Conservation (phyloP, 2,888 invertebrate species). For the Apantesis nais region DNA sequence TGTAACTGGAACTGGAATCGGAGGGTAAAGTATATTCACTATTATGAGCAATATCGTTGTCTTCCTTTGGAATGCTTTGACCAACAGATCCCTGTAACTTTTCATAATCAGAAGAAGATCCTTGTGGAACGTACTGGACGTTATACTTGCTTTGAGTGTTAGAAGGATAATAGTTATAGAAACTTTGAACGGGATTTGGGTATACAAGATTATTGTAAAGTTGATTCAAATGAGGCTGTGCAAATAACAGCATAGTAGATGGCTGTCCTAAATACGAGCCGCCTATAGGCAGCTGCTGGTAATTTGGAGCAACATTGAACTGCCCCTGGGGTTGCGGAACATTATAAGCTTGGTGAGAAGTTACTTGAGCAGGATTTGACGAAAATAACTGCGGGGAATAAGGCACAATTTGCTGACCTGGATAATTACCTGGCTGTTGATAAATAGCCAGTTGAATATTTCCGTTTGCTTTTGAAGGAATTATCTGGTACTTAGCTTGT, state of each 20-base stretch:
- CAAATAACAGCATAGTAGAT: conserved; percentile 70
- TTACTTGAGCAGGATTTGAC: conserved; percentile 54
- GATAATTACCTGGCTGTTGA: conserved; percentile 64
- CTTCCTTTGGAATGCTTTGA: conserved; percentile 70
- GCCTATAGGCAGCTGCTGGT: conserved; percentile 61
- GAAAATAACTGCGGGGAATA: conserved; percentile 66
- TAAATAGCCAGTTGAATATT: conserved; percentile 72
- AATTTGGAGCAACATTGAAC: conserved; percentile 62
- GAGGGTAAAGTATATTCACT: conserved; percentile 68
- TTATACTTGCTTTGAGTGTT: conserved; percentile 71
- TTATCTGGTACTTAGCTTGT: conserved; percentile 76
- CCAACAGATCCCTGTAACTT: conserved; percentile 61
- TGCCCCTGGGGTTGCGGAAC: conserved; percentile 59
- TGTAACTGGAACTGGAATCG: conserved; percentile 66
- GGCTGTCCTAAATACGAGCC: conserved; percentile 69
- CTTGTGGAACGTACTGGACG: conserved; percentile 58
- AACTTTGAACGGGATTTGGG: conserved; percentile 67
- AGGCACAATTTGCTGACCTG: conserved; percentile 57
- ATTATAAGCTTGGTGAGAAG: conserved; percentile 53
- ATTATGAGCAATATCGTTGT: conserved; percentile 66
- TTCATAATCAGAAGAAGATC: conserved; percentile 65
- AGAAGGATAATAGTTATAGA: conserved; percentile 74
- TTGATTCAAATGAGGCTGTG: conserved; percentile 68
- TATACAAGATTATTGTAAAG: conserved; percentile 70
- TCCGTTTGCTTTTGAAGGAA: conserved; percentile 69